These are phyloP conservation scores for Tyto alba DNA, from an alignment of 2,113 vertebrate genomes.

Conservation along the genomic window DNA sequence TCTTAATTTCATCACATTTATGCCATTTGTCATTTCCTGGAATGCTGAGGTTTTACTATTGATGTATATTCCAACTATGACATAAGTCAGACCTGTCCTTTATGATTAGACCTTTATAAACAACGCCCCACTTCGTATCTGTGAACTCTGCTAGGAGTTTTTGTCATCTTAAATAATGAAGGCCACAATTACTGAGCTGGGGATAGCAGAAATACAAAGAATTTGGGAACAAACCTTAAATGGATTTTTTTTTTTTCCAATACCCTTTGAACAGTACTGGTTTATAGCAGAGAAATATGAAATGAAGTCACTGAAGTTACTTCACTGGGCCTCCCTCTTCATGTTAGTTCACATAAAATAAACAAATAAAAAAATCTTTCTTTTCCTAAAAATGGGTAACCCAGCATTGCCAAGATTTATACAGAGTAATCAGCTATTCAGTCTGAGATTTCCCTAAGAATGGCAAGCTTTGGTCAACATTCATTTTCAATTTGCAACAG, in stretches of 20 bases:
- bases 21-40: not conserved
- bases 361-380: not conserved
- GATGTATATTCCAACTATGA: not conserved
- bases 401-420: not conserved
- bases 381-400: conserved; percentile 1
- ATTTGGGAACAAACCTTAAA: not conserved
- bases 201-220: not conserved
- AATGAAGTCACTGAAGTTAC: not conserved
- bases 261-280: not conserved
- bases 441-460: not conserved
- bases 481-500: not conserved
- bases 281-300: not conserved
- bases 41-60: not conserved
- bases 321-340: not conserved
- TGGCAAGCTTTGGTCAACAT: not conserved
- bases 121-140: not conserved
- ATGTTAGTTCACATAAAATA: not conserved
- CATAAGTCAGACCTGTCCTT: not conserved
- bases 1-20: not conserved
- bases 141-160: not conserved
- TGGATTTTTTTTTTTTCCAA: not conserved
- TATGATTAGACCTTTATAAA: not conserved
- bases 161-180: not conserved
- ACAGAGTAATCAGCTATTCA: not conserved
- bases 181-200: not conserved